A percentile compares a stretch with the other conserved stretches of the same genome.
Conservation (phyloP, 2,797 vertebrate species). For the Lepus oiostolus region DNA sequence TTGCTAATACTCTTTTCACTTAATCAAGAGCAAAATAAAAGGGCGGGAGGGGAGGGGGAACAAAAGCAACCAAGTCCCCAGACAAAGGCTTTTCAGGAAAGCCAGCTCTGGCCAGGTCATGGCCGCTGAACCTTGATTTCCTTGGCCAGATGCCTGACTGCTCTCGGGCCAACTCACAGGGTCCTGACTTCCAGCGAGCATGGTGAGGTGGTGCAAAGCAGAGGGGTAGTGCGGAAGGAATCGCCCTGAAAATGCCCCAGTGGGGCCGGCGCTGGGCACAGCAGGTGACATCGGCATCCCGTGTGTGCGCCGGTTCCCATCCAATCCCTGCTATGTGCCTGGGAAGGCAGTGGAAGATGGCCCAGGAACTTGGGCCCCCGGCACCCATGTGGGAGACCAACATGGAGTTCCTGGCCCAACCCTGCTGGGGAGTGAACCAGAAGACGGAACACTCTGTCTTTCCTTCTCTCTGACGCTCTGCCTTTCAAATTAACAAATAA, state of each 20-base stretch:
- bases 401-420: too few relatives aligned
- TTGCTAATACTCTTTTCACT: neutral
- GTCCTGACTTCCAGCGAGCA: neutral
- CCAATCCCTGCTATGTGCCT: too few relatives aligned
- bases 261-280: neutral
- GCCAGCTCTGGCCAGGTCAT: neutral
- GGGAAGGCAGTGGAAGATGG: too few relatives aligned
- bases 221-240: neutral
- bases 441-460: too few relatives aligned
- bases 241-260: neutral
- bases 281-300: too few relatives aligned
- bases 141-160: constrained; percentile 17
- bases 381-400: too few relatives aligned
- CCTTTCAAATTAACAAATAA: too few relatives aligned
- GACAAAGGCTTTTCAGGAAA: constrained; percentile 73
- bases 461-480: too few relatives aligned
- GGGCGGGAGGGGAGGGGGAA: neutral
- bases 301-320: too few relatives aligned
- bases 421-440: too few relatives aligned
- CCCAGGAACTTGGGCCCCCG: too few relatives aligned
- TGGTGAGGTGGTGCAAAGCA: neutral
- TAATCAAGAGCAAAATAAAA: constrained; percentile 29
- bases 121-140: neutral
- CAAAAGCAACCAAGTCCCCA: neutral
- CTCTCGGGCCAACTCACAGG: neutral